Evolutionary conservation across 2,888 invertebrate species (phyloP).

Genomic region (Aporophyla nigra): DNA sequence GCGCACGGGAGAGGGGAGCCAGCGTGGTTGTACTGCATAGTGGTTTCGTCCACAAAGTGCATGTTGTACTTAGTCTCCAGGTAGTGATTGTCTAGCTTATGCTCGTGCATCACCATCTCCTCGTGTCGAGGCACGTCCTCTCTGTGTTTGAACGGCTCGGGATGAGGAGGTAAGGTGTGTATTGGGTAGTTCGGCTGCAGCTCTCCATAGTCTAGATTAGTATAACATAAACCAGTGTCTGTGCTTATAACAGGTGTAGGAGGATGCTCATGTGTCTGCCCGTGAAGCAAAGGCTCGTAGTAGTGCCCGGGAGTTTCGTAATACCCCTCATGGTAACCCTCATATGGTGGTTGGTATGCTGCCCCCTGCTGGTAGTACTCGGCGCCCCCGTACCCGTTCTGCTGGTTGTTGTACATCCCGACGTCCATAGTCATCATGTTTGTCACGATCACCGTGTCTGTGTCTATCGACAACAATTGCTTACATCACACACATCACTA

Average conservation of each 20-base stretch:
- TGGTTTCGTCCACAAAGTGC: conserved; percentile 87
- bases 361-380: conserved; percentile 90
- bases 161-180: conserved; percentile 90
- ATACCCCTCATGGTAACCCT: conserved; percentile 87
- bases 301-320: conserved; percentile 88
- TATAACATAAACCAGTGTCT: conserved; percentile 96
- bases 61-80: conserved; percentile 90
- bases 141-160: conserved; percentile 88
- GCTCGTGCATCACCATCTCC: conserved; percentile 85
- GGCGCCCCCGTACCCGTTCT: conserved; percentile 89
- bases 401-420: conserved; percentile 94
- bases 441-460: conserved; percentile 82
- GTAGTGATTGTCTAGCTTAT: conserved; percentile 87
- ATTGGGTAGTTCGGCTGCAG: conserved; percentile 88
- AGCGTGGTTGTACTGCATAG: conserved; percentile 84
- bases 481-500: conserved; percentile 88
- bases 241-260: conserved; percentile 94
- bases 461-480: conserved; percentile 81
- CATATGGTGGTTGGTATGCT: conserved; percentile 85
- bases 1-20: conserved; percentile 89
- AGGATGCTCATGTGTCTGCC: conserved; percentile 87
- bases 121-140: conserved; percentile 91
- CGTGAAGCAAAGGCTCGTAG: conserved; percentile 87
- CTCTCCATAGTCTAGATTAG: conserved; percentile 95
- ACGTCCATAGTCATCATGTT: conserved; percentile 96